A percentile compares a stretch with the other conserved stretches of the same genome.
Evolutionary conservation across 2,113 vertebrate species (phyloP).

Genomic region (Ceyx margarethae): DNA sequence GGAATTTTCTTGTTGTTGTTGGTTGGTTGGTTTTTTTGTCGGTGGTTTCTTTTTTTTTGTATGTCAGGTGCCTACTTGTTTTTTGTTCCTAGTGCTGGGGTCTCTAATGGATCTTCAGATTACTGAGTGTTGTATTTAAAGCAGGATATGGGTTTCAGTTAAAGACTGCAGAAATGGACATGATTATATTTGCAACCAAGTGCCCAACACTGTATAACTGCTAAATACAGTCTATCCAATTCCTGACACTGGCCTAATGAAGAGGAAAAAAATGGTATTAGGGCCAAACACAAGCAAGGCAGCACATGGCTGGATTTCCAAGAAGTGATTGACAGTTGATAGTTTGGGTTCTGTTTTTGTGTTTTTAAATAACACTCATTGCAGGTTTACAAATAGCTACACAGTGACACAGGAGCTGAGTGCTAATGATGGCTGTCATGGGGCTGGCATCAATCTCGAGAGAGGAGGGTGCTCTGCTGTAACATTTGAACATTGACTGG

Average conservation of each 20-base stretch:
- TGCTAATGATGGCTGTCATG: neutral
- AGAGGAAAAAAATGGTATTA: neutral
- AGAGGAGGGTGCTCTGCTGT: neutral
- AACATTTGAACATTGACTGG: neutral
- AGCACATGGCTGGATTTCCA: neutral
- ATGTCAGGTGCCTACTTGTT: neutral
- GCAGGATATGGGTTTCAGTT: neutral
- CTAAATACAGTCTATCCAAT: accelerated
- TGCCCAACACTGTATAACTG: neutral
- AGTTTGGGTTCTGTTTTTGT: neutral
- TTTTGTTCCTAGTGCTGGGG: neutral
- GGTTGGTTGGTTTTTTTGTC: neutral
- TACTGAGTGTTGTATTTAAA: neutral
- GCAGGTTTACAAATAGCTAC: neutral
- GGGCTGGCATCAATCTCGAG: neutral
- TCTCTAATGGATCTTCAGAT: neutral
- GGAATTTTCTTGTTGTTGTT: too few relatives aligned
- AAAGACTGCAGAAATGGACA: neutral
- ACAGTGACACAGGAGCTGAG: neutral
- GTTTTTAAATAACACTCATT: neutral
- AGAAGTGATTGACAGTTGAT: neutral
- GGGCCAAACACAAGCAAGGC: neutral
- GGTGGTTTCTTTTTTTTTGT: neutral
- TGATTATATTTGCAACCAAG: neutral
- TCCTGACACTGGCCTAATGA: too few relatives aligned